A percentile compares a stretch with the other conserved stretches of the same genome.
phyloP scores from a whole-genome alignment of 2,113 vertebrate genomes.

The Phoxinus phoxinus region DNA sequence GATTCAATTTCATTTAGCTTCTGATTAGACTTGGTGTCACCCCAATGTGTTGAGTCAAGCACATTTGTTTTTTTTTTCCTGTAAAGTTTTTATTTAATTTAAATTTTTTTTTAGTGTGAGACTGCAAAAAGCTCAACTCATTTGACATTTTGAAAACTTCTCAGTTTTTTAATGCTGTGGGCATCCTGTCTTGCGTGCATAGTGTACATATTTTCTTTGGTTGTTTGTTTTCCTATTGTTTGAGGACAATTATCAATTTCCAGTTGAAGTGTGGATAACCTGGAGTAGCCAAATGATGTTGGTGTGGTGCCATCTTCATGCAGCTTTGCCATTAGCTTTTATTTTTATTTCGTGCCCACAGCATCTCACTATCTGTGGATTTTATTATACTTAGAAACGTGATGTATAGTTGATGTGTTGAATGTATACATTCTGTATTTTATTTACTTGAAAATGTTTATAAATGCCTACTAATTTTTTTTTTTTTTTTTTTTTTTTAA shows the following conservation, averaged over 20 bases:
- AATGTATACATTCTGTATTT: conserved; percentile 40
- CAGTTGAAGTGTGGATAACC: conserved; percentile 14
- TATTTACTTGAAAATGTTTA: conserved; percentile 20
- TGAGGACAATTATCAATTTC: neutral
- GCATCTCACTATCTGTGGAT: neutral
- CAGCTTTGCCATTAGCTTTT: conserved; percentile 12
- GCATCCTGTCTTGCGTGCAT: neutral
- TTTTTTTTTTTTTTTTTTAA: conserved; percentile 50
- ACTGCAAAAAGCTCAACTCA: neutral
- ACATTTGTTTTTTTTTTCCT: neutral
- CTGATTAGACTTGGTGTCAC: neutral
- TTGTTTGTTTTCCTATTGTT: conserved; percentile 57
- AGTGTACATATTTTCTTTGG: conserved; percentile 66
- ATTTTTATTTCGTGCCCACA: neutral
- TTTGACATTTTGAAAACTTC: conserved; percentile 43
- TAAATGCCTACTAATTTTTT: conserved; percentile 35
- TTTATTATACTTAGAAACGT: neutral
- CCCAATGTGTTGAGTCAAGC: neutral
- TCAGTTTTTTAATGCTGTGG: conserved; percentile 70
- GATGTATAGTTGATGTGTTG: neutral
- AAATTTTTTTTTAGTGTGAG: neutral
- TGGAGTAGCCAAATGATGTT: conserved; percentile 2
- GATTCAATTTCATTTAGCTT: neutral
- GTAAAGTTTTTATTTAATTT: neutral
- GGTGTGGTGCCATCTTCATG: conserved; percentile 32